phyloP scores from a whole-genome alignment of 2,113 vertebrate species.

The Hippoglossus stenolepis region DNA sequence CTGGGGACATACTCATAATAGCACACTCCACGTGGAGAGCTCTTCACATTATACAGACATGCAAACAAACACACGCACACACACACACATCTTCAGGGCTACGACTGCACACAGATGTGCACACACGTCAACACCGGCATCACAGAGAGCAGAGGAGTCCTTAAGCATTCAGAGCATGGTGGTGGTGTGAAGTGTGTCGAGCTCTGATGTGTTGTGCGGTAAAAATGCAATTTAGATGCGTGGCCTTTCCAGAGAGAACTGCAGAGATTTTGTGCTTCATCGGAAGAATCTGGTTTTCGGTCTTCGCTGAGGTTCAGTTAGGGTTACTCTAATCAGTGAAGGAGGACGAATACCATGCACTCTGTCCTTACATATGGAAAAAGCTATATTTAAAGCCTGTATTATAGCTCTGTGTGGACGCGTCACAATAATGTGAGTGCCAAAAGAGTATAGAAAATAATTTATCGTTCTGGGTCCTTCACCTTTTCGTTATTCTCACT shows the following conservation, averaged over 20 bases:
- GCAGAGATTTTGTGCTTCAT: constrained; percentile 45
- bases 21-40: constrained; percentile 24
- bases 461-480: constrained; percentile 2
- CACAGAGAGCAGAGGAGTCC: constrained; percentile 1
- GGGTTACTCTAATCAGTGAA: constrained; percentile 45
- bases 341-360: constrained; percentile 24
- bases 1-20: constrained; percentile 47
- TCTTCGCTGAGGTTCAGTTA: constrained; percentile 32
- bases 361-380: constrained; percentile 21
- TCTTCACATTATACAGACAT: constrained; percentile 10
- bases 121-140: constrained; percentile 15
- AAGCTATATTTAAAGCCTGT: constrained; percentile 4
- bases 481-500: constrained; percentile 12
- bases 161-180: constrained; percentile 31
- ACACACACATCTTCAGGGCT: background rate
- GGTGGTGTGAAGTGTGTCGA: constrained; percentile 32
- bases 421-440: background rate
- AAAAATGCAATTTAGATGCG: constrained; percentile 67
- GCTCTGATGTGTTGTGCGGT: constrained; percentile 43
- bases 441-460: constrained; percentile 2
- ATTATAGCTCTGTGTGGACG: background rate
- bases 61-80: constrained; percentile 23
- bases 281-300: constrained; percentile 39
- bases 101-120: background rate
- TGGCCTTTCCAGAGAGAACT: constrained; percentile 46